These are phyloP conservation scores for Etheostoma nigrum DNA, from an alignment of 2,797 vertebrate genomes.

Conservation along the genomic window DNA sequence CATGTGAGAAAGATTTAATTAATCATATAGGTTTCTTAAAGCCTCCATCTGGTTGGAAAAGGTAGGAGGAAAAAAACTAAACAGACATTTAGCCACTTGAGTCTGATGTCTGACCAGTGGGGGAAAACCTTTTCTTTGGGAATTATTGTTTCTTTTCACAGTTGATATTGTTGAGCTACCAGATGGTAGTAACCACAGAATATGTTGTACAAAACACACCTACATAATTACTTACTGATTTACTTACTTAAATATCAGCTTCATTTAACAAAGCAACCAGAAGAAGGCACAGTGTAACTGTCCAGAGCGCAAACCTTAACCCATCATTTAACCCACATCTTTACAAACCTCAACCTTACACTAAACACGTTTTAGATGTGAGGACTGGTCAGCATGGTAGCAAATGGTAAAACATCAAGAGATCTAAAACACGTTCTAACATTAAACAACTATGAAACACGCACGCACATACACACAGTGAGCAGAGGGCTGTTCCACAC, in stretches of 20 bases:
- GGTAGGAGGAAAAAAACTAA: not conserved
- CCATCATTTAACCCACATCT: not conserved
- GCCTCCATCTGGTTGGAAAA: conserved; percentile 41
- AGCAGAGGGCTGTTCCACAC: conserved; percentile 42
- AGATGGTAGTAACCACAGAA: not conserved
- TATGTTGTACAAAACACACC: not conserved
- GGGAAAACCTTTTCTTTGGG: not conserved
- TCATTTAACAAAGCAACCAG: not conserved
- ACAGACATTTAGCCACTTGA: not conserved
- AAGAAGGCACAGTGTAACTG: not conserved
- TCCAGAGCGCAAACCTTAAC: not conserved
- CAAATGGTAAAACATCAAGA: not conserved
- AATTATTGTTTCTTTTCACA: not conserved
- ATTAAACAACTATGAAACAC: not conserved
- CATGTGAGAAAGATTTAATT: conserved; percentile 54
- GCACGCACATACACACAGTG: not conserved
- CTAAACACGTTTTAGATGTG: not conserved
- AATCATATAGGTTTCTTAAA: conserved; percentile 43
- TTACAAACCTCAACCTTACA: not conserved
- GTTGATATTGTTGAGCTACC: not conserved
- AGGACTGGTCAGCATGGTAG: not conserved
- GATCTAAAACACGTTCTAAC: not conserved
- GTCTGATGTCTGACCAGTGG: not conserved
- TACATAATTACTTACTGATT: not conserved
- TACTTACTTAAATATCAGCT: conserved; percentile 1